These are phyloP conservation scores for Drosophila maculinotata DNA, from an alignment of 2,888 invertebrate genomes.

Conservation along the genomic window DNA sequence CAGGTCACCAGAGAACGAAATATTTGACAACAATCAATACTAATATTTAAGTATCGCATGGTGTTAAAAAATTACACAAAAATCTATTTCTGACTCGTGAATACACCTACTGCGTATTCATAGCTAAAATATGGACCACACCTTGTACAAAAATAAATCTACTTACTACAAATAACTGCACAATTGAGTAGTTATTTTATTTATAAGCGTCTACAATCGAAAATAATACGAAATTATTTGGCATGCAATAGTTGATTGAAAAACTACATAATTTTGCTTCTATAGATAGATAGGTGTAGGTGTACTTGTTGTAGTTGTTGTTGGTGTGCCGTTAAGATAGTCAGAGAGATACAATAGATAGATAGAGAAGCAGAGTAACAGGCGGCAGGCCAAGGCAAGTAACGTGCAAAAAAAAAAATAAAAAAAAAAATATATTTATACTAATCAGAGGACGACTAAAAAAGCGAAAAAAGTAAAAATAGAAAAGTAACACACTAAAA, in stretches of 20 bases:
- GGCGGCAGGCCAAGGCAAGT: conserved; percentile 13
- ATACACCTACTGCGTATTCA: conserved; percentile 17
- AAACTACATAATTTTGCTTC: conserved; percentile 11
- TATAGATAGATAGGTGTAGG: conserved; percentile 18
- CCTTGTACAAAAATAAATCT: conserved; percentile 23
- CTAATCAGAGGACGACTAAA: conserved; percentile 42
- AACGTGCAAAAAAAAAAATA: conserved; percentile 31
- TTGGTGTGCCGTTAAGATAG: conserved; percentile 37
- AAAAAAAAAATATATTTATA: conserved; percentile 14
- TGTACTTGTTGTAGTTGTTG: conserved; percentile 30
- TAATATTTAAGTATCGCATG: neutral
- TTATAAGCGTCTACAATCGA: conserved; percentile 31
- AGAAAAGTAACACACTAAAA: conserved; percentile 30
- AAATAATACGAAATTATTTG: conserved; percentile 18
- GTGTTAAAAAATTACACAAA: neutral
- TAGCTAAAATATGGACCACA: conserved; percentile 4
- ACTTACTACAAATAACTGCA: conserved; percentile 25
- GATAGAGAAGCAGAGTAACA: conserved; percentile 24
- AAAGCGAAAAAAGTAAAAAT: conserved; percentile 47
- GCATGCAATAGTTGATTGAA: conserved; percentile 44
- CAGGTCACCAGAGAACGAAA: neutral
- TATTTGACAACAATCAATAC: neutral
- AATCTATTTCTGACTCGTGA: conserved; percentile 4
- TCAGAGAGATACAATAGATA: conserved; percentile 27
- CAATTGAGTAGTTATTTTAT: conserved; percentile 1